A percentile compares a stretch with the other conserved stretches of the same genome.
phyloP scores from a whole-genome alignment of 2,113 vertebrate species.

The Dendrocopos noguchii region DNA sequence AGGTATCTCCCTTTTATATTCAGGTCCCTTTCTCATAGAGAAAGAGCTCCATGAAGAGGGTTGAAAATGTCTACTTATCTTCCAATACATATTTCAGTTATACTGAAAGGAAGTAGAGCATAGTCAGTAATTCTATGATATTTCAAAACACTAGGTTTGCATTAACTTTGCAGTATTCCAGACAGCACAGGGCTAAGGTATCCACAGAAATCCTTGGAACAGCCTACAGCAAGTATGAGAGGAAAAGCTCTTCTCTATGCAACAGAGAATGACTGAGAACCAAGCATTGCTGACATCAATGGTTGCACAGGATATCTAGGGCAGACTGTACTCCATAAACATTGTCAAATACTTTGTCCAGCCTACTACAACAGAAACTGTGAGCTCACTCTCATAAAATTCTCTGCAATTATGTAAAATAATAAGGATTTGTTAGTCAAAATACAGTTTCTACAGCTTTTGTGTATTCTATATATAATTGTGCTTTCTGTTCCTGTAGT shows the following conservation, averaged over 20 bases:
- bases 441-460: not conserved
- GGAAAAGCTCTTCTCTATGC: not conserved
- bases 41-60: not conserved
- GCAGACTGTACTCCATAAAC: not conserved
- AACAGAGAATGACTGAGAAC: not conserved
- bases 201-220: not conserved
- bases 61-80: not conserved
- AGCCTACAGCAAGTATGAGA: not conserved
- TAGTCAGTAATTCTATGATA: not conserved
- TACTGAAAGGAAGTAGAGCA: not conserved
- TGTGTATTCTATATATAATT: not conserved
- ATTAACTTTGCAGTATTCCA: not conserved
- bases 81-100: not conserved
- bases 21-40: not conserved
- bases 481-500: not conserved
- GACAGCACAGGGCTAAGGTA: not conserved
- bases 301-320: not conserved
- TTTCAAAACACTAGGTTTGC: not conserved
- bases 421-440: not conserved
- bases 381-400: not conserved
- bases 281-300: accelerated
- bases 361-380: accelerated
- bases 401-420: not conserved
- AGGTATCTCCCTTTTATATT: not conserved
- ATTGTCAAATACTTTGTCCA: not conserved